Evolutionary conservation across 2,888 invertebrate species (phyloP), one percentile per base, ranked within the genome.

Genomic region (Orthosia gothica): DNA sequence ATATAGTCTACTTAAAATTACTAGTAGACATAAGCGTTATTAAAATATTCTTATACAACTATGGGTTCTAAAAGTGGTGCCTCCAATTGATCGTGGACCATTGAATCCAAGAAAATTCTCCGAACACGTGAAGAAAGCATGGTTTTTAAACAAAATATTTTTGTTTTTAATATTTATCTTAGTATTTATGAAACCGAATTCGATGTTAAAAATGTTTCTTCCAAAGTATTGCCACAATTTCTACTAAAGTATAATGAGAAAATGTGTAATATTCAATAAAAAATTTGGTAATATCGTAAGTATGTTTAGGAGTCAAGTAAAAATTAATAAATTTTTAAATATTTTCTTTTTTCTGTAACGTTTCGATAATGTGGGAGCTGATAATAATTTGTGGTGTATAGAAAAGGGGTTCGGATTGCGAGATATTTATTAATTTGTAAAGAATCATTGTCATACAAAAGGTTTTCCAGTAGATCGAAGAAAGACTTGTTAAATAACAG

Each of bases 151-250:
- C 57, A 59, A 73, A 63, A 75, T 61, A 74, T 71, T 76, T 73
- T 76, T 63, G 16, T 78, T 86, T 72, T 74, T 68, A 76, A 82
- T 73, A 70, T 81, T 74, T 79, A 83, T 78, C 86, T 90, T 94
- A 93, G 93, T 88, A 88, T 88, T 92, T 92, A 91, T 88, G 87
- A 91, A 93, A 92, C 94, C 93, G 94, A 95, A 95, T 94, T 95
- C 93, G 90, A 94, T 93, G 93, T 94, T 93, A 81, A 81, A 85
- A 84, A 87, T 91, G 89, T 92, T 90, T 95, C 95, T 96, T 96
- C 96, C 96, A 96, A 92, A 93, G 91, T 93, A 94, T 91, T 94
- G 95, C 94, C 95, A 95, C 91, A 91, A 93, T 93, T 93, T 94
- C 92, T 94, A 94, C 79, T 91, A 91, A 92, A 91, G 77, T 84